phyloP scores from a whole-genome alignment of 2,113 vertebrate genomes.

The Zeus faber region DNA sequence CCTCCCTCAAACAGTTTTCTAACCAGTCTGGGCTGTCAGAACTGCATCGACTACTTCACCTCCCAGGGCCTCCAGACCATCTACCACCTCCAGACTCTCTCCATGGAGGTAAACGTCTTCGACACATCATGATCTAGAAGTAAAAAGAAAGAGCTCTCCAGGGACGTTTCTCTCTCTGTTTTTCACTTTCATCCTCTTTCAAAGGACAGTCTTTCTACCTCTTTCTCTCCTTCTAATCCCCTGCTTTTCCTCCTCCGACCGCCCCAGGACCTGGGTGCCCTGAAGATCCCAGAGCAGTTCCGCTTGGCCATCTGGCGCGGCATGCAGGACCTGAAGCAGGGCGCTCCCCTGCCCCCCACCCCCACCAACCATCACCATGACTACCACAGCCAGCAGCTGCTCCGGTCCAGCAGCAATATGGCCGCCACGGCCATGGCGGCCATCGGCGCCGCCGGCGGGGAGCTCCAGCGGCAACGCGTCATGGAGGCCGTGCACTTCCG shows the following conservation, averaged over 20 bases:
- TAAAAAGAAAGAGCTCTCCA: neutral
- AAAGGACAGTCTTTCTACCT: neutral
- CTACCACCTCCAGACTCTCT: slow-evolving; percentile 96
- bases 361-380: slow-evolving; percentile 72
- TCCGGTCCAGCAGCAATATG: slow-evolving; percentile 89
- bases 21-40: slow-evolving; percentile 95
- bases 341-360: slow-evolving; percentile 61
- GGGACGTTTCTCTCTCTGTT: neutral
- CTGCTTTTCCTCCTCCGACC: neutral
- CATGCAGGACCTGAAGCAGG: slow-evolving; percentile 94
- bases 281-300: slow-evolving; percentile 97
- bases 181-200: neutral
- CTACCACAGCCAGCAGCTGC: slow-evolving; percentile 65
- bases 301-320: slow-evolving; percentile 91
- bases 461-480: slow-evolving; percentile 93
- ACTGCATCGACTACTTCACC: slow-evolving; percentile 98
- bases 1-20: slow-evolving; percentile 91
- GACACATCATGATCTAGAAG: neutral
- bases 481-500: slow-evolving; percentile 99
- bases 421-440: slow-evolving; percentile 79
- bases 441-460: slow-evolving; percentile 83
- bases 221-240: neutral
- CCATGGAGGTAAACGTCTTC: slow-evolving; percentile 89
- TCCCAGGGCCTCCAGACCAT: slow-evolving; percentile 95
- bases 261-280: slow-evolving; percentile 86